phyloP scores from a whole-genome alignment of 2,888 invertebrate species.

The Eupithecia pulchellata region DNA sequence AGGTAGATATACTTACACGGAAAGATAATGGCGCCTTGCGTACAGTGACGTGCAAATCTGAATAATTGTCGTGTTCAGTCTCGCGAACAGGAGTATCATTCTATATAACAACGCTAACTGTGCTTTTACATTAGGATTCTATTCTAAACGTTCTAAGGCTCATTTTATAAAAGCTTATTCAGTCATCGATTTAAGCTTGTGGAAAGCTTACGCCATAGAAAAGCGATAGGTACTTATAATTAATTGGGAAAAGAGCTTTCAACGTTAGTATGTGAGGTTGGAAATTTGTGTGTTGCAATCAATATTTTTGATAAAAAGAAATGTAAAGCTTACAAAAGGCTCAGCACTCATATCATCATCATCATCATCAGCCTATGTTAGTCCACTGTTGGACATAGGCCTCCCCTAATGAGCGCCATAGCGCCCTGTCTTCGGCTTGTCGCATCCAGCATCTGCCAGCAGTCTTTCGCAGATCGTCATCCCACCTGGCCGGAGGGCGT shows the following conservation, averaged over 20 bases:
- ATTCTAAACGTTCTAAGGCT: neutral
- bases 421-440: too few relatives aligned
- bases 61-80: neutral
- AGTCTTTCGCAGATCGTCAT: too few relatives aligned
- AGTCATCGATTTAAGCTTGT: neutral
- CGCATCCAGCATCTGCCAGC: too few relatives aligned
- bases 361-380: too few relatives aligned
- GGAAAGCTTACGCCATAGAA: too few relatives aligned
- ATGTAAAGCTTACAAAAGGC: neutral
- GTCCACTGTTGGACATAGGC: too few relatives aligned
- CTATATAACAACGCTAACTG: neutral
- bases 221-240: too few relatives aligned
- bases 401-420: too few relatives aligned
- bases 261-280: too few relatives aligned
- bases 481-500: too few relatives aligned
- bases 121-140: neutral
- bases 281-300: too few relatives aligned
- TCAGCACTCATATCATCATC: neutral
- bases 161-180: neutral
- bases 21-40: neutral
- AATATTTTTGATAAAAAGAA: neutral
- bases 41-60: slow-evolving; percentile 3
- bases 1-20: slow-evolving; percentile 7
- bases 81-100: neutral
- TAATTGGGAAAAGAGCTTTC: too few relatives aligned